These are phyloP conservation scores for Pygmarrhopalites habei DNA, from an alignment of 1,140 invertebrate species.

Conservation along the genomic window DNA sequence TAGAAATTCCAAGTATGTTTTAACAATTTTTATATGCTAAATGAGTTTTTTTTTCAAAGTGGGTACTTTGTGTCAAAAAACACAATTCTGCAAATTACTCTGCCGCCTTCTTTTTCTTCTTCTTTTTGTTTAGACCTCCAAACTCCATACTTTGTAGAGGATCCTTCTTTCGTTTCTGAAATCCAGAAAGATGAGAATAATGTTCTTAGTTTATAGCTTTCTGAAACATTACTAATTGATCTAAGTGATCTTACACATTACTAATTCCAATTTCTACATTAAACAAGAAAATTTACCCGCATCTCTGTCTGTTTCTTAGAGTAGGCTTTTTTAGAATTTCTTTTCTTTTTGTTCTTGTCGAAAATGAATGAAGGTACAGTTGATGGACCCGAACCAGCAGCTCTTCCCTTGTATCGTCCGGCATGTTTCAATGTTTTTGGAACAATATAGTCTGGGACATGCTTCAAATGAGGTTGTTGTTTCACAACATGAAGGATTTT, in stretches of 20 bases:
- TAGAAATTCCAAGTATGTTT: too few relatives aligned
- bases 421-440: slow-evolving; percentile 63
- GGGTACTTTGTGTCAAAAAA: too few relatives aligned
- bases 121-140: slow-evolving; percentile 29
- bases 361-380: not conserved
- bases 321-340: slow-evolving; percentile 12
- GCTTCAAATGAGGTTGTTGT: slow-evolving; percentile 73
- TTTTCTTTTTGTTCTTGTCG: slow-evolving; percentile 14
- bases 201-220: too few relatives aligned
- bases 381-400: slow-evolving; percentile 18
- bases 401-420: slow-evolving; percentile 42
- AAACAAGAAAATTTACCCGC: slow-evolving; percentile 10
- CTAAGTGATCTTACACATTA: too few relatives aligned
- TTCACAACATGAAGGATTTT: slow-evolving; percentile 81
- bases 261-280: too few relatives aligned
- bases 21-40: too few relatives aligned
- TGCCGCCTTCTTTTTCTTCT: slow-evolving; percentile 15
- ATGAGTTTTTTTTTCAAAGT: too few relatives aligned
- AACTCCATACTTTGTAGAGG: slow-evolving; percentile 33
- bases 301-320: slow-evolving; percentile 9
- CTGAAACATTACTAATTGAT: not conserved
- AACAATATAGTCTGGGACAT: slow-evolving; percentile 92
- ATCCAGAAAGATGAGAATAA: not conserved
- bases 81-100: too few relatives aligned
- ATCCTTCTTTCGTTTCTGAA: slow-evolving; percentile 28